These are phyloP conservation scores for Ursus arctos DNA, from an alignment of 2,113 vertebrate species.

Conservation along the genomic window DNA sequence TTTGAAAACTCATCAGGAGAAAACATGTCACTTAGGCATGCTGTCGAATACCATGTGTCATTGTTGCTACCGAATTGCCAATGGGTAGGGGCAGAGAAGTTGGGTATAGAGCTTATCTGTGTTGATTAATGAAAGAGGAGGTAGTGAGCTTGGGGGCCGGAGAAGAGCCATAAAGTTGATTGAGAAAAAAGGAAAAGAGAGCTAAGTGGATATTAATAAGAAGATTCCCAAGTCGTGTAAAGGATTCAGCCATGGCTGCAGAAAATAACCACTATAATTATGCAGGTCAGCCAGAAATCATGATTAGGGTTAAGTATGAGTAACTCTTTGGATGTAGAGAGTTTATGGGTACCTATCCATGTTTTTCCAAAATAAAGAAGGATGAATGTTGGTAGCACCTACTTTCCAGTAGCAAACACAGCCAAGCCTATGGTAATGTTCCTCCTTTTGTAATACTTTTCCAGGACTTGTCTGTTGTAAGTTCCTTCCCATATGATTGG, in stretches of 20 bases:
- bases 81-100: background rate
- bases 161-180: constrained; percentile 6
- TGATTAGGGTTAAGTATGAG: background rate
- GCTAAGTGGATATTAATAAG: background rate
- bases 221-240: background rate
- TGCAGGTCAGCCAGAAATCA: background rate
- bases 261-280: background rate
- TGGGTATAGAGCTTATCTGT: background rate
- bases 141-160: background rate
- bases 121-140: background rate
- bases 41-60: background rate
- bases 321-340: background rate
- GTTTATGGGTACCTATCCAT: background rate
- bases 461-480: constrained; percentile 67
- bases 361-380: constrained; percentile 30
- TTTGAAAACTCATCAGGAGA: constrained; percentile 20
- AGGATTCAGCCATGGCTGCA: background rate
- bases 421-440: constrained; percentile 79
- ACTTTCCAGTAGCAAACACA: constrained; percentile 70
- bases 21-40: background rate
- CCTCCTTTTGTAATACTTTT: constrained; percentile 65
- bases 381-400: constrained; percentile 6
- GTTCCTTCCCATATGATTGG: constrained; percentile 83
- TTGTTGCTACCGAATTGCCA: background rate
- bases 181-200: background rate